Evolutionary conservation across 2,888 invertebrate species (phyloP), one percentile per base, ranked within the genome.

Genomic region (Hermodice carunculata): DNA sequence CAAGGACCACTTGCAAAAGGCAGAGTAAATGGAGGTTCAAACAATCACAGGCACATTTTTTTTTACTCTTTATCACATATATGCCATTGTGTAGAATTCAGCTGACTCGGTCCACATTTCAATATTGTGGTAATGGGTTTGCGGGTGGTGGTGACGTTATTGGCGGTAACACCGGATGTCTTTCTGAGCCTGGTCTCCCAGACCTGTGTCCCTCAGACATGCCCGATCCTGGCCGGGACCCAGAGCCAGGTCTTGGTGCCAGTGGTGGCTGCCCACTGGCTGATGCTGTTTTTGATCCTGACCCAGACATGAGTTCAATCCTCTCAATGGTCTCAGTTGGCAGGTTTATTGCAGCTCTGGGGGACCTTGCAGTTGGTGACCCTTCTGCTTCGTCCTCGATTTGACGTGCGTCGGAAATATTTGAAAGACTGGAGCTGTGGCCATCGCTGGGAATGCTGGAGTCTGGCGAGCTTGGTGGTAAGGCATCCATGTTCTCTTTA

Each of bases 101-200:
- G n/a, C n/a, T n/a, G n/a, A n/a, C n/a, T n/a, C n/a, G n/a, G n/a
- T n/a, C n/a, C n/a, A n/a, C n/a, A n/a, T n/a, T n/a, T n/a, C n/a
- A n/a, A n/a, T n/a, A n/a, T n/a, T n/a, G n/a, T n/a, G n/a, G n/a
- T n/a, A n/a, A n/a, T n/a, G n/a, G 37, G 37, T 14, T 14, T 37
- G 37, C 37, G 8, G n/a, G n/a, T n/a, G n/a, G n/a, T n/a, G n/a
- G n/a, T n/a, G n/a, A n/a, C n/a, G n/a, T n/a, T 42, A 83, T 83
- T 29, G 83, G 83, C 49, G 83, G 83, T 63, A 83, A 68, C 37
- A 83, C 75, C 67, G 71, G 69, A 67, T 78, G 82, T 66, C 76
- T 74, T 5, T 76, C 70, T 31, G 82, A 82, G 6, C 82, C 82
- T 24, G 81, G 81, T 56, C 81, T 69, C 22, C 61, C 48, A 40